Evolutionary conservation across 2,888 invertebrate genomes (phyloP).

Genomic region (Bhutanitis thaidina): DNA sequence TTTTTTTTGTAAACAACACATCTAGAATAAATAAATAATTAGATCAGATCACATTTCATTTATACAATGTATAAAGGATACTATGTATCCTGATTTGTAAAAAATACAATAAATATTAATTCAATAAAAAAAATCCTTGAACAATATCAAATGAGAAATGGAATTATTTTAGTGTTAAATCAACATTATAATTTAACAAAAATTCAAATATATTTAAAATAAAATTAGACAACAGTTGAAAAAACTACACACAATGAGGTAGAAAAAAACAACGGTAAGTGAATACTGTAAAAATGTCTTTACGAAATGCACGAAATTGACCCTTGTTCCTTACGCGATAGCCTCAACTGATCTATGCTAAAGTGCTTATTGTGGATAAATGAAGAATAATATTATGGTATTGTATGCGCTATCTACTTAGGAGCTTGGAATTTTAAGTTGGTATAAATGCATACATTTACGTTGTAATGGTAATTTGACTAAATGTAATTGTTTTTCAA

Average conservation of each 20-base stretch:
- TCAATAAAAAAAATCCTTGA: not conserved
- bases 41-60: not conserved
- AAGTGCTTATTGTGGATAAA: conserved; percentile 18
- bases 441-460: not conserved
- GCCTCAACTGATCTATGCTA: conserved; percentile 34
- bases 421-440: conserved; percentile 5
- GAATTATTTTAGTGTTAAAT: too few relatives aligned
- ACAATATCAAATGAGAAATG: not conserved
- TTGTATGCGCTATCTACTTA: not conserved
- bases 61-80: not conserved
- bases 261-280: conserved; percentile 14
- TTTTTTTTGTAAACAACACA: too few relatives aligned
- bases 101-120: not conserved
- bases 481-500: not conserved
- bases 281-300: conserved; percentile 13
- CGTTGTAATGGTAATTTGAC: conserved; percentile 6
- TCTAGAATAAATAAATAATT: not conserved
- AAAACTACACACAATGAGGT: conserved; percentile 14
- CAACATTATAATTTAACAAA: too few relatives aligned
- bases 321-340: conserved; percentile 18
- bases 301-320: not conserved
- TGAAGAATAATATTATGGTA: conserved; percentile 11
- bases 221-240: too few relatives aligned
- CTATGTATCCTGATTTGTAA: not conserved
- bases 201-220: too few relatives aligned